phyloP scores from a whole-genome alignment of 2,113 vertebrate genomes.

The Thymallus thymallus region DNA sequence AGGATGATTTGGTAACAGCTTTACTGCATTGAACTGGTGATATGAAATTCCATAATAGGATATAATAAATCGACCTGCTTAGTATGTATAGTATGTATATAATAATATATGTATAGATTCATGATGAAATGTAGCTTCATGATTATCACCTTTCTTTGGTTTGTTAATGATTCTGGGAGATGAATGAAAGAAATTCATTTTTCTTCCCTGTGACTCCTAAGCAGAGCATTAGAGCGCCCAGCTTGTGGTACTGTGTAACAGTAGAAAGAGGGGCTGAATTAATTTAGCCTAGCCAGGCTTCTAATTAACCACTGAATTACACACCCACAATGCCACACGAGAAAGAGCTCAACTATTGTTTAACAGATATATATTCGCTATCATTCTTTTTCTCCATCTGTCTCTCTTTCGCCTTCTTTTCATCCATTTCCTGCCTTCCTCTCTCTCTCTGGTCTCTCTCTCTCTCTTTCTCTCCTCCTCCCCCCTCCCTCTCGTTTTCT shows the following conservation, averaged over 20 bases:
- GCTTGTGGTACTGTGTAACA: conserved; percentile 73
- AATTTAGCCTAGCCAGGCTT: conserved; percentile 43
- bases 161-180: conserved; percentile 73
- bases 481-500: conserved; percentile 9
- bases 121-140: conserved; percentile 61
- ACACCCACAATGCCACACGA: conserved; percentile 25
- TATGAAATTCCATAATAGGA: background rate
- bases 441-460: too few relatives aligned
- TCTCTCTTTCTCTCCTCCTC: conserved; percentile 1
- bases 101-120: conserved; percentile 6
- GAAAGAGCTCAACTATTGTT: too few relatives aligned
- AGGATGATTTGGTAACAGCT: too few relatives aligned
- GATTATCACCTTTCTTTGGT: conserved; percentile 61
- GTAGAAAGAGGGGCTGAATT: conserved; percentile 54
- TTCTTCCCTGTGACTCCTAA: too few relatives aligned
- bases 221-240: conserved; percentile 70
- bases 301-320: conserved; percentile 78
- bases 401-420: conserved; percentile 20
- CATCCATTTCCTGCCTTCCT: conserved; percentile 31
- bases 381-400: background rate
- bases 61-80: background rate
- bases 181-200: too few relatives aligned
- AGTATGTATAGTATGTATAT: too few relatives aligned
- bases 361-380: too few relatives aligned
- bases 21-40: too few relatives aligned